Evolutionary conservation across 1,140 invertebrate species (phyloP), one percentile per base, ranked within the genome.

Genomic region (Drosophila carrolli): DNA sequence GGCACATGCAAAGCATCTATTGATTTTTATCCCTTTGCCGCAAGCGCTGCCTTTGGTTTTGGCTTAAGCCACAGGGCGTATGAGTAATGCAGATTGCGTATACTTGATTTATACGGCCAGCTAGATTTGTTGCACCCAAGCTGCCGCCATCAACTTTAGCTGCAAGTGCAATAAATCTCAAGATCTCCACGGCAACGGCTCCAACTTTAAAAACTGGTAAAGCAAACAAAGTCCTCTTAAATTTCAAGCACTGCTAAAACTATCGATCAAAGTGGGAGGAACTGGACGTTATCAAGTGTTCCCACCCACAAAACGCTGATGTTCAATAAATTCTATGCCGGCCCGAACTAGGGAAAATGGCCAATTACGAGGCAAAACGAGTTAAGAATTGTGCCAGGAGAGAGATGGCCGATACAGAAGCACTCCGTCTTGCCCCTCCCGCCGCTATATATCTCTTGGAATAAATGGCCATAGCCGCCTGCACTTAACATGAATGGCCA

Each of bases 321-420:
- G 78, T 88, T 88, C 83, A 79, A 86, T 88, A 88, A 85, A 85
- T 86, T 88, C 62, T 67, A 50, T 51, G 48, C 65, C 59, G 62
- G 48, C 72, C 81, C 48, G 65, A 16, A 72, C 61, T 68, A 60
- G 75, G 67, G 75, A 83, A 86, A 86, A 86, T 86, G 84, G 83
- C 83, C 83, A 86, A 86, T 86, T 89, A 86, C 83, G 83, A 73
- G 79, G 66, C 65, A 88, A 89, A 88, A 88, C 84, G 83, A 86
- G 83, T 71, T 65, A 79, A 79, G 75, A 86, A 86, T 70, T 86
- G 60, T 76, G 75, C 71, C 71, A 88, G 63, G 41, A 72, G 51
- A 19, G 54, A 66, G 61, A 56, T 59, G 60, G 46, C 29, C 23
- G 35, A 58, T 51, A 41, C 55, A 54, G 43, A 41, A 10, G 48